Percentiles rank a stretch among this genome's conserved stretches.
phyloP scores from a whole-genome alignment of 2,888 invertebrate genomes.

The Geophilus truncorum region DNA sequence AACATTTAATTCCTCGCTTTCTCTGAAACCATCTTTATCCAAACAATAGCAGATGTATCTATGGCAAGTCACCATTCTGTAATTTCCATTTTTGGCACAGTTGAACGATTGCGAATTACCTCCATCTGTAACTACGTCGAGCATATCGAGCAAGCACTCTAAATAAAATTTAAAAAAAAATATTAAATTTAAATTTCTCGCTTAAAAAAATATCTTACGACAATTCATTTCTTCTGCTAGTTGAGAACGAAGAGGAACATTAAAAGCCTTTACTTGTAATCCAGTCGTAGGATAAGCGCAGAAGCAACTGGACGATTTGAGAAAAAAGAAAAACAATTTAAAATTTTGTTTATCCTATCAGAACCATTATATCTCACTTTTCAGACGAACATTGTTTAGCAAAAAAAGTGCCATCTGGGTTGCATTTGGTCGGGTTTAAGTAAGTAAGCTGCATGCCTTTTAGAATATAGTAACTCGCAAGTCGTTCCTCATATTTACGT shows the following conservation, averaged over 20 bases:
- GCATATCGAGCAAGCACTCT: background rate
- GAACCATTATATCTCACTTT: background rate
- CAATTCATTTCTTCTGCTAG: background rate
- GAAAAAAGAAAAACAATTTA: background rate
- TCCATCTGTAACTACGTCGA: background rate
- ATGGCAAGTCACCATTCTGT: conserved; percentile 63
- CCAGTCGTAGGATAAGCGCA: background rate
- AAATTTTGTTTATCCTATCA: background rate
- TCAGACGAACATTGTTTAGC: conserved; percentile 33
- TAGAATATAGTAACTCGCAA: background rate
- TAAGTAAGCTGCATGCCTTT: background rate
- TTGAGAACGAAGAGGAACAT: background rate
- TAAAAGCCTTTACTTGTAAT: background rate
- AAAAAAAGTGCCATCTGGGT: conserved; percentile 63
- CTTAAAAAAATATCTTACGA: background rate
- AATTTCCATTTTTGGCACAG: conserved; percentile 57
- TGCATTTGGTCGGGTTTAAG: conserved; percentile 56
- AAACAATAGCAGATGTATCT: conserved; percentile 65
- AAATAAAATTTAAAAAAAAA: background rate
- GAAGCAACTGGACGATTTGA: background rate
- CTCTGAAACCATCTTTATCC: conserved; percentile 43
- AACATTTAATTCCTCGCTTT: background rate
- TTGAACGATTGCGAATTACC: background rate
- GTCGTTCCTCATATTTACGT: background rate
- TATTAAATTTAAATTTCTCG: background rate